A percentile compares a stretch with the other conserved stretches of the same genome.
Conservation (phyloP, 2,113 vertebrate species). For the Upupa epops region DNA sequence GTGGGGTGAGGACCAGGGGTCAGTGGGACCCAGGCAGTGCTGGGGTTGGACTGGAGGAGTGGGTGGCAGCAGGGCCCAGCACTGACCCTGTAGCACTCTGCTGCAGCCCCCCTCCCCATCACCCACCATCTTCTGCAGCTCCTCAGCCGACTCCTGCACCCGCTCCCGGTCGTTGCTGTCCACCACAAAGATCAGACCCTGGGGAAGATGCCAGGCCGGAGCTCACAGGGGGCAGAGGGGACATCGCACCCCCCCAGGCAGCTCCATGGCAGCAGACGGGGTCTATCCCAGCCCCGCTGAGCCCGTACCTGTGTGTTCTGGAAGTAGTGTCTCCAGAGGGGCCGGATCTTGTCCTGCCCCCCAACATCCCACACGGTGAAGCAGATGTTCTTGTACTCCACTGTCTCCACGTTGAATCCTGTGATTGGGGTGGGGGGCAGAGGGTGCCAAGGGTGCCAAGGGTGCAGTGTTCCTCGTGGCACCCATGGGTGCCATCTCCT, state of each 20-base stretch:
- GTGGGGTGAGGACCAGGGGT: too few species aligned
- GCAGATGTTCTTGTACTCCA: slow-evolving; percentile 94
- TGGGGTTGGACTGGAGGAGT: too few species aligned
- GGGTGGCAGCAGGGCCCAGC: too few species aligned
- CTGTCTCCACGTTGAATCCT: slow-evolving; percentile 96
- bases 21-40: too few species aligned
- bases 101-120: not conserved
- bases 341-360: slow-evolving; percentile 94
- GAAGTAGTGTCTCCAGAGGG: slow-evolving; percentile 95
- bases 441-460: not conserved
- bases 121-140: slow-evolving; percentile 91
- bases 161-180: slow-evolving; percentile 93
- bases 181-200: slow-evolving; percentile 95
- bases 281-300: not conserved
- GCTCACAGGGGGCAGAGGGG: not conserved
- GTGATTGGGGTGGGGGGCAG: not conserved
- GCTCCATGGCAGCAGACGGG: not conserved
- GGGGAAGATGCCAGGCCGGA: not conserved
- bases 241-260: not conserved
- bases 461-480: not conserved
- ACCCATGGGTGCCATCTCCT: not conserved
- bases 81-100: not conserved
- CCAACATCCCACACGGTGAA: slow-evolving; percentile 97
- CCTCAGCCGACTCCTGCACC: slow-evolving; percentile 86
- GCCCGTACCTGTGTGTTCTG: slow-evolving; percentile 85